Percentiles rank a stretch among this genome's conserved stretches.
Conservation (phyloP, 2,113 vertebrate genomes). For the Chloroceryle aenea region DNA sequence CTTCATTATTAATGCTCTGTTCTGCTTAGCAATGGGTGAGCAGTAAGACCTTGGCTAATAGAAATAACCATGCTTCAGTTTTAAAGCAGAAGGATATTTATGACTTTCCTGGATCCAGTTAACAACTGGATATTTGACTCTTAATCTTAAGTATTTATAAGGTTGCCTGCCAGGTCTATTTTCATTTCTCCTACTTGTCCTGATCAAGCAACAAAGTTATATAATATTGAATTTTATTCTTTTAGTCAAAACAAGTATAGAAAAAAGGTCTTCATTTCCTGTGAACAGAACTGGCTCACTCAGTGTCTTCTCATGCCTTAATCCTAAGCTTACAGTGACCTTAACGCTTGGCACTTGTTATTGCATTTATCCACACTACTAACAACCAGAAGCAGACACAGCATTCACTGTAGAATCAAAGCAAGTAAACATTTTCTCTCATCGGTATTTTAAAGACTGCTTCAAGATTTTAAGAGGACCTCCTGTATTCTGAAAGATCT, state of each 20-base stretch:
- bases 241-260: constrained; percentile 21
- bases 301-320: neutral
- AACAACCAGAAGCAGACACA: neutral
- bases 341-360: neutral
- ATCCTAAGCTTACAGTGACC: neutral
- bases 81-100: neutral
- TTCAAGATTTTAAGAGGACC: neutral
- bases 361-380: neutral
- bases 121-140: neutral
- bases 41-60: neutral
- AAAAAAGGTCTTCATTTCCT: constrained; percentile 3
- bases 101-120: neutral
- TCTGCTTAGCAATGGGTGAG: neutral
- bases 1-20: neutral
- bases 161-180: neutral
- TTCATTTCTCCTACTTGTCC: neutral
- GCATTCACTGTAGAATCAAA: neutral
- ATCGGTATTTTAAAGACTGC: neutral
- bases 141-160: neutral
- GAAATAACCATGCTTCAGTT: neutral
- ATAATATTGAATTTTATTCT: neutral
- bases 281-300: neutral
- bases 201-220: neutral
- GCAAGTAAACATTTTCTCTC: neutral
- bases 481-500: constrained; percentile 5